phyloP scores from a whole-genome alignment of 1,140 invertebrate species.

The Drosophila dunni region DNA sequence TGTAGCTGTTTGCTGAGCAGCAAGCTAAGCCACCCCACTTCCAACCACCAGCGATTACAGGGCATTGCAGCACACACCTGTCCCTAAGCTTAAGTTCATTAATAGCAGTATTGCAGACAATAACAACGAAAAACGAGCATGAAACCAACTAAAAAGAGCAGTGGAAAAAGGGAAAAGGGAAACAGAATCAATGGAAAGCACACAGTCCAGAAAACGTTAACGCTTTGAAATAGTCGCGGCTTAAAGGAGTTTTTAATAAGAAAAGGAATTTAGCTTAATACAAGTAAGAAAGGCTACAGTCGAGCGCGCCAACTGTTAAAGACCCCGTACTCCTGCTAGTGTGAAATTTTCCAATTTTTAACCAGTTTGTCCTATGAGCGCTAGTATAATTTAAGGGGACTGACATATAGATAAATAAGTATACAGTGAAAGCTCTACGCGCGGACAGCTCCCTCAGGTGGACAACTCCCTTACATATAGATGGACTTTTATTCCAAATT shows the following conservation, averaged over 20 bases:
- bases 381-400: no score
- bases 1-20: no score
- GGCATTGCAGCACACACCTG: conserved; percentile 27
- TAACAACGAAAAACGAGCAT: conserved; percentile 15
- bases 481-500: no score
- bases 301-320: no score
- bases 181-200: not conserved
- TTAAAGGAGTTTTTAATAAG: not conserved
- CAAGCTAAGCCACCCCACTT: not conserved
- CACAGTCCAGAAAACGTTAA: conserved; percentile 2
- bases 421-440: no score
- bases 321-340: no score
- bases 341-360: no score
- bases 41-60: not conserved
- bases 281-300: no score
- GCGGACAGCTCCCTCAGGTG: no score
- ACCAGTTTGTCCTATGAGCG: no score
- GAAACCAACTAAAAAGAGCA: conserved; percentile 15
- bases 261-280: not conserved
- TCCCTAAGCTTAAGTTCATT: conserved; percentile 45
- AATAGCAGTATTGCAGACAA: conserved; percentile 44
- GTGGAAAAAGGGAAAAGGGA: conserved; percentile 8
- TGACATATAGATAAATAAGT: no score
- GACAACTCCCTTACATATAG: no score
- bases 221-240: not conserved